Evolutionary conservation across 2,888 invertebrate genomes (phyloP).

Genomic region (Rotaria magnacalcarata): DNA sequence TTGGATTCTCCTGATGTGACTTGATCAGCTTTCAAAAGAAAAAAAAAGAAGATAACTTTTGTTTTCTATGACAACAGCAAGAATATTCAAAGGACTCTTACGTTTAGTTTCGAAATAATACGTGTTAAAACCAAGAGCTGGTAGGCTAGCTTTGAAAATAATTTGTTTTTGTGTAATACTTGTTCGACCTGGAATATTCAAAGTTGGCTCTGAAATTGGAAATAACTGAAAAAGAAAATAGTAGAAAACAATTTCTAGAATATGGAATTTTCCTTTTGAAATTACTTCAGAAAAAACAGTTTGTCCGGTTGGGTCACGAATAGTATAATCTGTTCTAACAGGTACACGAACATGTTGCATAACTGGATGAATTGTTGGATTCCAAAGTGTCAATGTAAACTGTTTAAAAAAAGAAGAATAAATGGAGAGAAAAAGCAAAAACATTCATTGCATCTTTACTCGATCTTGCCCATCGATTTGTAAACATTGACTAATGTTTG

Average conservation of each 20-base stretch:
- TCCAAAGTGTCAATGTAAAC: constrained; percentile 2
- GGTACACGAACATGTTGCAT: neutral
- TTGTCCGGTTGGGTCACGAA: neutral
- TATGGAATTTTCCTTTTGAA: too few relatives aligned
- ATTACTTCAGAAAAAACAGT: neutral
- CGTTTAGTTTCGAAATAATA: neutral
- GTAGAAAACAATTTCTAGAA: neutral
- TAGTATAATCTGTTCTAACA: neutral
- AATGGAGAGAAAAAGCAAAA: neutral
- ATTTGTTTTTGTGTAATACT: neutral
- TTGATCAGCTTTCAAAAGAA: neutral
- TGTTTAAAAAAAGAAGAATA: neutral
- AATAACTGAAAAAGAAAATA: neutral
- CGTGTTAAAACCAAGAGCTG: neutral
- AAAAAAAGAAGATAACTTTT: neutral
- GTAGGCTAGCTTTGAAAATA: neutral
- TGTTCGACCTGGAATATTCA: neutral
- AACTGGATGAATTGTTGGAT: neutral
- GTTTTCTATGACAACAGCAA: neutral
- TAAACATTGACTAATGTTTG: constrained; percentile 74
- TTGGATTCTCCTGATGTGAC: neutral
- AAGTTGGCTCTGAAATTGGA: neutral
- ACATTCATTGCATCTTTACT: neutral
- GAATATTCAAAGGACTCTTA: neutral
- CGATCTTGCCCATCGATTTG: constrained; percentile 21